Base-by-base conservation (phyloP, 2,888 invertebrate genomes). In the Cryptophagus acutangulus region DNA sequence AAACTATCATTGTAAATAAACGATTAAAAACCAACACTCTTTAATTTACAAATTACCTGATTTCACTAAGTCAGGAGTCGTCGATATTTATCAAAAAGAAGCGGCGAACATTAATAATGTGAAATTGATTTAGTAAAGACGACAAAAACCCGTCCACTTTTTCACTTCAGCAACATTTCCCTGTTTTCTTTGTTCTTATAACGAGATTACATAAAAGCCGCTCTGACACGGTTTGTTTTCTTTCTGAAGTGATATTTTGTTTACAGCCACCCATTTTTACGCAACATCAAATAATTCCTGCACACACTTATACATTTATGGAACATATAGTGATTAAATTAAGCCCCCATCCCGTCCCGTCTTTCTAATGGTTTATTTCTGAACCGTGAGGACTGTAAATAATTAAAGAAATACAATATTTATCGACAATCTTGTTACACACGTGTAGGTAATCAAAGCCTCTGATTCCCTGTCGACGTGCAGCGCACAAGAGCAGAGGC, bases 401-500 rank as follows among this genome's bases (percentile, higher is more conserved):
- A 31, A 31, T 31, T 31, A 31, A 31, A 16, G 31, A 41, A 41
- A 40, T 52, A 36, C 41, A 48, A 52, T 40, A 52, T 52, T 52
- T 34, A 50, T 49, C 39, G 35, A 38, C 40, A 47, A 36, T 35
- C 40, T 42, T 41, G 45, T 40, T 39, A 35, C 38, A 49, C 48
- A 48, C 45, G 49, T 48, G 48, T 38, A 41, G 41, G 46, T 48
- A 48, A 50, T 49, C 52, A 46, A 41, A 43, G 44, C 28, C 30
- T 24, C 39, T 38, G 41, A 46, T 44, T 44, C 45, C 41, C 40
- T 29, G 31, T 35, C 43, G 45, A 40, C 33, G 33, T n/a, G n/a
- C n/a, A 37, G 33, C 33, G 37, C 25, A 24, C 38, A 38, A 39
- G 39, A 45, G 31, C 24, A 40, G 29, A 36, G 40, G 25, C 30